Conservation (phyloP, 2,113 vertebrate species). For the Rattus rattus region DNA sequence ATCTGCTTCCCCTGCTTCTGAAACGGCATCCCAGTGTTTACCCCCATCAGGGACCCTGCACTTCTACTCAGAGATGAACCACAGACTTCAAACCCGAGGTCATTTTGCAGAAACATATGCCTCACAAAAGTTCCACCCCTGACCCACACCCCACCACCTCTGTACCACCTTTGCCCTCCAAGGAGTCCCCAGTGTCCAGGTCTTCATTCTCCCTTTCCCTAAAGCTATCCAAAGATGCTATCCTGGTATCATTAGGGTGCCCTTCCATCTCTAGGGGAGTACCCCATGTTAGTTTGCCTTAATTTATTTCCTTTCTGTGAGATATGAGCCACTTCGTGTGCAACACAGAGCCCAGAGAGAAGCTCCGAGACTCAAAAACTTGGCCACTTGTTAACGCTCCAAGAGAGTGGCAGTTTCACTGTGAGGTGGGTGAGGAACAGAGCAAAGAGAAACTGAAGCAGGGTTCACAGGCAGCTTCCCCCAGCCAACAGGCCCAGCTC, state of each 20-base stretch:
- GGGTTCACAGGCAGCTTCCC: neutral
- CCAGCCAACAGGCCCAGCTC: neutral
- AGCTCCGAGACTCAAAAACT: neutral
- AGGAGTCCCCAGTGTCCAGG: neutral
- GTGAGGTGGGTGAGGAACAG: neutral
- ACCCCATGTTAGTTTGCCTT: neutral
- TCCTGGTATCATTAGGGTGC: neutral
- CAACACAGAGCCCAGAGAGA: neutral
- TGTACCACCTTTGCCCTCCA: neutral
- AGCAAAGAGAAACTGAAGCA: neutral
- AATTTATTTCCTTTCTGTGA: neutral
- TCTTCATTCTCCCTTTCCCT: too few relatives aligned
- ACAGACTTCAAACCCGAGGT: neutral
- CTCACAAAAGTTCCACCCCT: neutral
- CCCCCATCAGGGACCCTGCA: rapidly evolving
- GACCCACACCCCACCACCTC: neutral
- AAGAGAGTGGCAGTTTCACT: neutral
- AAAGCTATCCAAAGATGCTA: rapidly evolving
- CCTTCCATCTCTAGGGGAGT: neutral
- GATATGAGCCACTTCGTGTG: neutral
- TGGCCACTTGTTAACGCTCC: neutral
- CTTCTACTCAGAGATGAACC: neutral
- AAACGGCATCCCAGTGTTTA: neutral
- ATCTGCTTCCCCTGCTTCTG: neutral
- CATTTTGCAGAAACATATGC: neutral